These are phyloP conservation scores for Eupristina koningsbergeri DNA, from an alignment of 1,140 invertebrate species.

Conservation along the genomic window DNA sequence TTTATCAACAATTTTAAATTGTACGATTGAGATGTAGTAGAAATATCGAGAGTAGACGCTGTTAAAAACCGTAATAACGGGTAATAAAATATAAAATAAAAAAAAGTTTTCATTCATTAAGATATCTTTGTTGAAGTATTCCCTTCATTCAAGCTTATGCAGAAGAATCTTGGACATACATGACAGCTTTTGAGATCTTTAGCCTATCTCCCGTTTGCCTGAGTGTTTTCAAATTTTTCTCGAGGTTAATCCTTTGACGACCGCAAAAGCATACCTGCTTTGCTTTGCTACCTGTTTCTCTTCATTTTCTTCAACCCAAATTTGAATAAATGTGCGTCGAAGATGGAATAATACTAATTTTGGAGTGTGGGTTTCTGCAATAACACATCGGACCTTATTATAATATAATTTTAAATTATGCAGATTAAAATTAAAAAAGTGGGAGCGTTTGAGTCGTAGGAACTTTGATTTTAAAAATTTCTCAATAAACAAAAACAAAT, in stretches of 20 bases:
- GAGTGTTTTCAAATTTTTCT: constrained; percentile 28
- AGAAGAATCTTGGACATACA: not conserved
- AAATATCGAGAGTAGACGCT: too few species aligned
- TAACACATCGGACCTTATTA: not conserved
- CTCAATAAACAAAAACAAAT: not conserved
- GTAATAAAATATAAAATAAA: constrained; percentile 43
- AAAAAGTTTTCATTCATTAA: constrained; percentile 17
- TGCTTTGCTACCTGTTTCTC: constrained; percentile 1
- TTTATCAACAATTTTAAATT: not conserved
- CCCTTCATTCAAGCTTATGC: not conserved
- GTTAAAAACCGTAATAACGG: not conserved
- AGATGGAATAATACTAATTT: not conserved
- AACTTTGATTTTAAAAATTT: not conserved
- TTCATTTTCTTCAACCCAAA: not conserved
- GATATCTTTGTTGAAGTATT: not conserved
- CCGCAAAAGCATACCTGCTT: constrained; percentile 23
- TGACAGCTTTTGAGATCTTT: constrained; percentile 17
- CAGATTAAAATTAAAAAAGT: not conserved
- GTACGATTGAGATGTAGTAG: not conserved
- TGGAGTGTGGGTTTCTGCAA: not conserved
- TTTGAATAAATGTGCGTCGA: not conserved
- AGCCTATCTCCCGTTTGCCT: constrained; percentile 11
- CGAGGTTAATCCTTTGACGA: constrained; percentile 35
- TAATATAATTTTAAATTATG: not conserved
- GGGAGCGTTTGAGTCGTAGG: not conserved